Percentiles rank a stretch among this genome's conserved stretches.
These are phyloP conservation scores for Aramus guarauna DNA, from an alignment of 2,113 vertebrate genomes.

Conservation along the genomic window DNA sequence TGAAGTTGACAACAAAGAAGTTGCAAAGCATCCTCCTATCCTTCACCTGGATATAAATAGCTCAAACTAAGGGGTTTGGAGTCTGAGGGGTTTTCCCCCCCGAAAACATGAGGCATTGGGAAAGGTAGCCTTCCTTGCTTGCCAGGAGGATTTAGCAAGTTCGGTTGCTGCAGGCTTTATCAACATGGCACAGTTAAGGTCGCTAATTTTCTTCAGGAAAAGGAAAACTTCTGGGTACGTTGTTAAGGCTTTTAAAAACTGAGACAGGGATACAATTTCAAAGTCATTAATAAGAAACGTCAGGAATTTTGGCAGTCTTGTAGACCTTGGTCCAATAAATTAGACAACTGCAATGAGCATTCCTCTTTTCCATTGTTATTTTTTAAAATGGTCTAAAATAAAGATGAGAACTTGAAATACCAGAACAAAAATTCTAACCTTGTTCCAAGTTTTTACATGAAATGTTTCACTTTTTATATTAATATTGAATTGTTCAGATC, in stretches of 20 bases:
- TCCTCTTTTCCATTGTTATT: background rate
- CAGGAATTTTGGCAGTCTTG: background rate
- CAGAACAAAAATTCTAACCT: background rate
- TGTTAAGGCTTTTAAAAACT: background rate
- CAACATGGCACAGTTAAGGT: background rate
- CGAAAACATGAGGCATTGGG: background rate
- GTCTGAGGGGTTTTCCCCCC: accelerated
- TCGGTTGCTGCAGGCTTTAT: background rate
- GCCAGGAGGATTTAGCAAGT: background rate
- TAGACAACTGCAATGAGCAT: background rate
- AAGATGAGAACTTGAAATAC: background rate
- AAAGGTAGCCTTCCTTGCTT: background rate
- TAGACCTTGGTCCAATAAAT: background rate
- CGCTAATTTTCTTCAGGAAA: background rate
- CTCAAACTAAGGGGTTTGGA: background rate
- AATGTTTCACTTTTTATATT: background rate
- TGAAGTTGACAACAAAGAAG: background rate
- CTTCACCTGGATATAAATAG: background rate
- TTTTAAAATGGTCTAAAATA: background rate
- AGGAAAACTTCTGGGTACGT: background rate
- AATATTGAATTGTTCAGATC: background rate
- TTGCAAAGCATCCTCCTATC: background rate
- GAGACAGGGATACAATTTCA: background rate
- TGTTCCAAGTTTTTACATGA: background rate
- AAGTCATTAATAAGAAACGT: background rate